These are phyloP conservation scores for Cryptocephalus moraei DNA, from an alignment of 2,888 invertebrate genomes.

Conservation along the genomic window DNA sequence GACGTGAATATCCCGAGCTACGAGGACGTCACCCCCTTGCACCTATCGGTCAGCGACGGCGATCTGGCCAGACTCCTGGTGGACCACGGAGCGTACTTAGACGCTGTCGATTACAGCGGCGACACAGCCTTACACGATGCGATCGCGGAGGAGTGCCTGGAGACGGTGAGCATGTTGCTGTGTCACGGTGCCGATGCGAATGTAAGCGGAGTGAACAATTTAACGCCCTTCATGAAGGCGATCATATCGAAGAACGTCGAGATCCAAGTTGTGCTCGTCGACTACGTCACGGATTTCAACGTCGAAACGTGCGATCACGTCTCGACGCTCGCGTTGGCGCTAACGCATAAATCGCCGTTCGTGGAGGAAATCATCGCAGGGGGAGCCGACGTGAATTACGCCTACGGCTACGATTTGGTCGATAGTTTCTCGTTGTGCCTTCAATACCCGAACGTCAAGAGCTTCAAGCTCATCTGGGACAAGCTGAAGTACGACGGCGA, in stretches of 20 bases:
- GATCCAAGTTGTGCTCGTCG: slow-evolving; percentile 18
- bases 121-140: slow-evolving; percentile 25
- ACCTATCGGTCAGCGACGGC: slow-evolving; percentile 17
- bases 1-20: slow-evolving; percentile 20
- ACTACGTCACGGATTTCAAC: slow-evolving; percentile 24
- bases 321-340: slow-evolving; percentile 18
- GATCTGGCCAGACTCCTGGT: slow-evolving; percentile 18
- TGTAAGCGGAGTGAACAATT: slow-evolving; percentile 13
- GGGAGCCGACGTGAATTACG: slow-evolving; percentile 21
- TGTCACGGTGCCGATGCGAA: slow-evolving; percentile 25
- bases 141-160: slow-evolving; percentile 15
- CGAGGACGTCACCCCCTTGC: slow-evolving; percentile 21
- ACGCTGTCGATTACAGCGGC: slow-evolving; percentile 19
- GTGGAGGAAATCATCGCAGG: slow-evolving; percentile 20
- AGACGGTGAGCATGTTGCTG: slow-evolving; percentile 24
- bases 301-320: slow-evolving; percentile 16
- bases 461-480: slow-evolving; percentile 20
- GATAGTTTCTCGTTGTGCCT: slow-evolving; percentile 16
- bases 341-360: slow-evolving; percentile 16
- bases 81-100: slow-evolving; percentile 20
- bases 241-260: slow-evolving; percentile 13
- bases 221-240: slow-evolving; percentile 25
- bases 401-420: slow-evolving; percentile 13
- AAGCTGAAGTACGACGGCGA: slow-evolving; percentile 17
- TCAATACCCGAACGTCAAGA: slow-evolving; percentile 15